A percentile compares a stretch with the other conserved stretches of the same genome.
phyloP scores from a whole-genome alignment of 1,140 invertebrate species.

The Lepidurus packardi region DNA sequence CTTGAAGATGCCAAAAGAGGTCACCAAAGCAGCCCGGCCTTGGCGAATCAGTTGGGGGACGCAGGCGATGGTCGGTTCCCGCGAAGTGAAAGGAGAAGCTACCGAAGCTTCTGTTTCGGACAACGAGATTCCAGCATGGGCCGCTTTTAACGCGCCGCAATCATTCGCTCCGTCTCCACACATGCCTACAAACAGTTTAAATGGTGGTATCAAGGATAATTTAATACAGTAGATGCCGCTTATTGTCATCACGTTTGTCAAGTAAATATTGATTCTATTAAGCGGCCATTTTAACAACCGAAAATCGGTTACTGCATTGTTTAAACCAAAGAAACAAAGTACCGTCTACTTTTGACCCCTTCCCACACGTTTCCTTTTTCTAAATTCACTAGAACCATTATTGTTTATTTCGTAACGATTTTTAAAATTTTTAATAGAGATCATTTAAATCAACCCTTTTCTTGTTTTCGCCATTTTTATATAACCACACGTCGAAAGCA shows the following conservation, averaged over 20 bases:
- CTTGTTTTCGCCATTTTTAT: no score
- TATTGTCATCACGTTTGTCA: background rate
- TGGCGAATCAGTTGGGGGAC: slow-evolving; percentile 70
- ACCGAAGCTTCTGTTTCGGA: slow-evolving; percentile 91
- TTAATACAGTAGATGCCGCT: background rate
- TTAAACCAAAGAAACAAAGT: no score
- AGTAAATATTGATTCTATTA: no score
- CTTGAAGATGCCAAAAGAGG: slow-evolving; percentile 93
- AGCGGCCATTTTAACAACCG: no score
- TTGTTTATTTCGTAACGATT: no score
- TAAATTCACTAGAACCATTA: no score
- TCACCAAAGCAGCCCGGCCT: slow-evolving; percentile 83
- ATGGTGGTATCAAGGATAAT: slow-evolving; percentile 44
- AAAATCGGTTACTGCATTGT: no score
- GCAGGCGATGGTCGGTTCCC: slow-evolving; percentile 80
- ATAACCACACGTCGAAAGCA: no score
- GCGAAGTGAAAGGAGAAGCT: slow-evolving; percentile 90
- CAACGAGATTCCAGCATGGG: slow-evolving; percentile 88
- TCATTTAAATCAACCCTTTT: no score
- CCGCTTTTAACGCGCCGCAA: slow-evolving; percentile 85
- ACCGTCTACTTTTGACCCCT: no score
- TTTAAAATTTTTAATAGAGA: no score
- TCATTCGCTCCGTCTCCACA: slow-evolving; percentile 76
- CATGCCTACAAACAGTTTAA: slow-evolving; percentile 60
- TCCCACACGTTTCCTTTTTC: no score